Percentiles rank a stretch among this genome's conserved stretches.
phyloP scores from a whole-genome alignment of 2,797 vertebrate genomes.

The Pseudochromis fuscus region DNA sequence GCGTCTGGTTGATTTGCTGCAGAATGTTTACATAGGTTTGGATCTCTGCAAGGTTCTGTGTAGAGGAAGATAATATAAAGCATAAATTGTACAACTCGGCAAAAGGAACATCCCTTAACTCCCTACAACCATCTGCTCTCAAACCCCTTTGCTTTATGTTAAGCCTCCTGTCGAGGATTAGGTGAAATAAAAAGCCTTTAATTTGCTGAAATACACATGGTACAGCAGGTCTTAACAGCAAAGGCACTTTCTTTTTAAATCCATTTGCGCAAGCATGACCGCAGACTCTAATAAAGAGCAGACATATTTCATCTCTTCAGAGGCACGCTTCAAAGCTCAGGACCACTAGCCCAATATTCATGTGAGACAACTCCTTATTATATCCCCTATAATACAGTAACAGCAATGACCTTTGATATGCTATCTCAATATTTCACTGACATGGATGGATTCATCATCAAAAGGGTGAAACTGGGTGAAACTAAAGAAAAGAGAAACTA shows the following conservation, averaged over 20 bases:
- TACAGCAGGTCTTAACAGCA: neutral
- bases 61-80: slow-evolving; percentile 17
- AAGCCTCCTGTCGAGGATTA: neutral
- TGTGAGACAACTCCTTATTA: slow-evolving; percentile 20
- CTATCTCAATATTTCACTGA: slow-evolving; percentile 38
- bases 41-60: slow-evolving; percentile 95
- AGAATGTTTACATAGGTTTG: slow-evolving; percentile 94
- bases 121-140: neutral
- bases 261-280: slow-evolving; percentile 20
- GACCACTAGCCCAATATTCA: slow-evolving; percentile 27
- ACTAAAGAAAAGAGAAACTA: slow-evolving; percentile 21
- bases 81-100: neutral
- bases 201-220: slow-evolving; percentile 29
- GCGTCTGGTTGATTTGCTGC: slow-evolving; percentile 93
- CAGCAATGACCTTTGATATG: slow-evolving; percentile 41
- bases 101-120: slow-evolving; percentile 8
- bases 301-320: slow-evolving; percentile 19
- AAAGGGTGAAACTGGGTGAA: slow-evolving; percentile 17
- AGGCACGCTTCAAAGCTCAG: slow-evolving; percentile 24
- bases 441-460: slow-evolving; percentile 35
- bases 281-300: slow-evolving; percentile 36
- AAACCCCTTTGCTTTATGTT: slow-evolving; percentile 3
- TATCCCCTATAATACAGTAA: slow-evolving; percentile 30
- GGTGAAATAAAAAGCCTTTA: slow-evolving; percentile 14
- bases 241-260: slow-evolving; percentile 19